These are phyloP conservation scores for Ageneiosus marmoratus DNA, from an alignment of 2,113 vertebrate genomes.

Conservation along the genomic window DNA sequence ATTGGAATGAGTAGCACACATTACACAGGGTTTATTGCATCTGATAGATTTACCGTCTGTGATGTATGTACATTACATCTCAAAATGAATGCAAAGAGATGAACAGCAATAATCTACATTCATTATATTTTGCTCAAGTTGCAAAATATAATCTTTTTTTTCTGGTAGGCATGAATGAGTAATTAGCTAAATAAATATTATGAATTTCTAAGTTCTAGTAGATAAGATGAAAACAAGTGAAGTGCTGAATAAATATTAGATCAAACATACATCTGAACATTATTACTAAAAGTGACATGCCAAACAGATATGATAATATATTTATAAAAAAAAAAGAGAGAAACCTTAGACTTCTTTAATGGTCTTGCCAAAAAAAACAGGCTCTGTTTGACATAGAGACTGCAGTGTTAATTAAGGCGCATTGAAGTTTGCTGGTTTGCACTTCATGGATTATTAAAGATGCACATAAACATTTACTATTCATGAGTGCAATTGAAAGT, in stretches of 20 bases:
- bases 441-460: conserved; percentile 52
- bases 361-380: conserved; percentile 3
- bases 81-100: neutral
- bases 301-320: neutral
- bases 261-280: neutral
- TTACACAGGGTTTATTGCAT: conserved; percentile 41
- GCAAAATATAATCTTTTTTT: conserved; percentile 9
- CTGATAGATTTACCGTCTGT: conserved; percentile 30
- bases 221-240: neutral
- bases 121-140: conserved; percentile 26
- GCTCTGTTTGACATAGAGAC: neutral
- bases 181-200: neutral
- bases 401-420: conserved; percentile 14
- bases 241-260: neutral
- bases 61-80: conserved; percentile 27
- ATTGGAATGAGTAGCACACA: conserved; percentile 36
- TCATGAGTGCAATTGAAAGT: conserved; percentile 39
- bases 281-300: neutral
- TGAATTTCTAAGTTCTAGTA: neutral
- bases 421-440: conserved; percentile 37
- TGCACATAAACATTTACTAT: conserved; percentile 42
- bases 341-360: neutral
- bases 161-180: conserved; percentile 50
- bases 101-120: conserved; percentile 35
- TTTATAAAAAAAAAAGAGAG: neutral